Percentiles rank a stretch among this genome's conserved stretches.
Conservation (phyloP, 2,888 invertebrate species). For the Drosophila tanythrix region DNA sequence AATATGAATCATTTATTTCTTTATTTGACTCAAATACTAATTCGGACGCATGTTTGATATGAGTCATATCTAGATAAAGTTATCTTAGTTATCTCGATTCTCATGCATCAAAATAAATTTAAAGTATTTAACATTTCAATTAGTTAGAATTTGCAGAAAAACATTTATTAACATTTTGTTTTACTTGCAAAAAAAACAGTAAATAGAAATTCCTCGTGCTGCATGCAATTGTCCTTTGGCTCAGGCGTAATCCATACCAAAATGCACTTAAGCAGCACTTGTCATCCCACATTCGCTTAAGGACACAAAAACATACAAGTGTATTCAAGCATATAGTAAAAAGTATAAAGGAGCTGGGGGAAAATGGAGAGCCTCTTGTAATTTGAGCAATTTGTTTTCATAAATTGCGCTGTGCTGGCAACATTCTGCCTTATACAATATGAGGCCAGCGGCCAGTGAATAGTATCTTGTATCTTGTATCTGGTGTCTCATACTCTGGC, state of each 20-base stretch:
- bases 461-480: slow-evolving; percentile 64
- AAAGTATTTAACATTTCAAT: too few species aligned
- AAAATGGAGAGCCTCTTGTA: slow-evolving; percentile 50
- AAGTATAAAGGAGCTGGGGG: slow-evolving; percentile 4
- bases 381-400: slow-evolving; percentile 80
- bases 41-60: not conserved
- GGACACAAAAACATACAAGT: slow-evolving; percentile 54
- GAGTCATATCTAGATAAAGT: slow-evolving; percentile 28
- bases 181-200: not conserved
- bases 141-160: not conserved
- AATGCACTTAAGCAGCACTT: slow-evolving; percentile 66
- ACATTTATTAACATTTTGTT: not conserved
- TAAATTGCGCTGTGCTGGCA: slow-evolving; percentile 51
- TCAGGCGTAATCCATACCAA: slow-evolving; percentile 62
- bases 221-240: slow-evolving; percentile 21
- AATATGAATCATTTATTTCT: slow-evolving; percentile 9
- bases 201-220: not conserved
- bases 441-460: slow-evolving; percentile 55
- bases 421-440: slow-evolving; percentile 57
- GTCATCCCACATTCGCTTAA: slow-evolving; percentile 42
- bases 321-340: slow-evolving; percentile 10
- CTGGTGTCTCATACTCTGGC: slow-evolving; percentile 1
- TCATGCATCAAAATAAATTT: not conserved
- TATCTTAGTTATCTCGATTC: slow-evolving; percentile 1
- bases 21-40: slow-evolving; percentile 13